Percentiles rank a stretch among this genome's conserved stretches.
phyloP scores from a whole-genome alignment of 1,140 invertebrate species.

The Dufourea novaeangliae region DNA sequence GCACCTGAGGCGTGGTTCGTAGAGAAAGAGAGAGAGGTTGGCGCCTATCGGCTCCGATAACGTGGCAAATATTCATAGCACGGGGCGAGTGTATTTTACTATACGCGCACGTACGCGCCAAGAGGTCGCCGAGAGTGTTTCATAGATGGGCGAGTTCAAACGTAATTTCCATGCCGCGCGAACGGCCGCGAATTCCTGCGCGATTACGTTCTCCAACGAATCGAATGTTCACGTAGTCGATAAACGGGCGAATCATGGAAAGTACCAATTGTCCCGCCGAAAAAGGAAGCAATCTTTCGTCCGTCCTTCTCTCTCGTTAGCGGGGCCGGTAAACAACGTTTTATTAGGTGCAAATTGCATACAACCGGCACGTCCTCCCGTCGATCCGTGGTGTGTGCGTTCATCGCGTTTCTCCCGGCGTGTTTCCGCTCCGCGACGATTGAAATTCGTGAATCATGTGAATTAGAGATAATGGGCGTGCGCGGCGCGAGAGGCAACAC shows the following conservation, averaged over 20 bases:
- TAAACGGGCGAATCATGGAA: slow-evolving; percentile 26
- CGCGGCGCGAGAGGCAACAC: not conserved
- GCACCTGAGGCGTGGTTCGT: not conserved
- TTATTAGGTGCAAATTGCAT: slow-evolving; percentile 69
- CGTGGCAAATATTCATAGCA: slow-evolving; percentile 33
- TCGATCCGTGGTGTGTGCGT: slow-evolving; percentile 3
- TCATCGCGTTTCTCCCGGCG: slow-evolving; percentile 32
- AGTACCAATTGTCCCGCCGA: slow-evolving; percentile 28
- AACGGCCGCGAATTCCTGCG: not conserved
- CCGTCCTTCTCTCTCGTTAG: slow-evolving; percentile 40
- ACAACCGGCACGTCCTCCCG: not conserved
- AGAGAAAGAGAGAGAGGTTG: slow-evolving; percentile 5
- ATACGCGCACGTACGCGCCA: slow-evolving; percentile 41
- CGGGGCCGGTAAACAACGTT: slow-evolving; percentile 24
- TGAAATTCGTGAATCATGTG: slow-evolving; percentile 49
- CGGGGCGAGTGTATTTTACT: slow-evolving; percentile 12
- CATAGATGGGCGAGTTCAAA: slow-evolving; percentile 49
- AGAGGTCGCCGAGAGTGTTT: slow-evolving; percentile 38
- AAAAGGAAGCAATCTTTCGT: slow-evolving; percentile 38
- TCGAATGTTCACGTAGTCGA: slow-evolving; percentile 30
- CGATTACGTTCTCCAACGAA: slow-evolving; percentile 35
- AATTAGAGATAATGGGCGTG: slow-evolving; percentile 32
- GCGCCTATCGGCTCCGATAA: not conserved
- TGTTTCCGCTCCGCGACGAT: slow-evolving; percentile 45
- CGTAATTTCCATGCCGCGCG: slow-evolving; percentile 34